Evolutionary conservation across 2,797 vertebrate genomes (phyloP), one percentile per base, ranked within the genome.

Genomic region (Diplodus sargus): DNA sequence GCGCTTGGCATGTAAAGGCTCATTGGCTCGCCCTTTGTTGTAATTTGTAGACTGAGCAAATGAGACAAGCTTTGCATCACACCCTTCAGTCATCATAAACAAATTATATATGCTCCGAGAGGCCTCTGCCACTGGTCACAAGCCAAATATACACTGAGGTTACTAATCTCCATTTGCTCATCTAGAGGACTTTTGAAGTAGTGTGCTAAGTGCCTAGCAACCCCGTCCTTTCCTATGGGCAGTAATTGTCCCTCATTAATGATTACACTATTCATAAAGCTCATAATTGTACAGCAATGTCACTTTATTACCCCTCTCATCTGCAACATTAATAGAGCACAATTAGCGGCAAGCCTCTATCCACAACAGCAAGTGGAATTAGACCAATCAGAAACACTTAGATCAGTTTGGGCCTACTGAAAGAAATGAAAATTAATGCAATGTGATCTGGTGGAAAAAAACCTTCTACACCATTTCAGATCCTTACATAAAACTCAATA

Each of bases 251-350:
- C 56, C 67, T 83, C 66, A 80, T 89, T 89, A 90, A 88, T 88
- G 76, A 90, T 85, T 84, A 83, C 79, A 83, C 87, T 85, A 85
- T 90, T 90, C 72, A 89, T 86, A 90, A 90, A 86, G 28, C 58
- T 76, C 67, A 54, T 86, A 88, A 92, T 79, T 91, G 74, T 74
- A 71, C 58, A 81, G 58, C 76, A 74, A 56, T 81, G 76, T 77
- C 62, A 69, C 69, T 87, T 86, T 83, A 91, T 83, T 75, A 64
- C 62, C 11, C 2, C 58, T 78, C 61, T 77, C 75, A 61, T 68
- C 47, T 64, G n/a, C 28, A 70, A 85, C 63, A 86, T 84, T 78
- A 87, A 85, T 75, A 77, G 51, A 79, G 62, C 47, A 28, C 65
- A 86, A 88, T 88, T 85, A 78, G 57, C 0, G 16, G 39, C 62